These are phyloP conservation scores for Ploceus nigricollis DNA, from an alignment of 2,113 vertebrate species.

Conservation along the genomic window DNA sequence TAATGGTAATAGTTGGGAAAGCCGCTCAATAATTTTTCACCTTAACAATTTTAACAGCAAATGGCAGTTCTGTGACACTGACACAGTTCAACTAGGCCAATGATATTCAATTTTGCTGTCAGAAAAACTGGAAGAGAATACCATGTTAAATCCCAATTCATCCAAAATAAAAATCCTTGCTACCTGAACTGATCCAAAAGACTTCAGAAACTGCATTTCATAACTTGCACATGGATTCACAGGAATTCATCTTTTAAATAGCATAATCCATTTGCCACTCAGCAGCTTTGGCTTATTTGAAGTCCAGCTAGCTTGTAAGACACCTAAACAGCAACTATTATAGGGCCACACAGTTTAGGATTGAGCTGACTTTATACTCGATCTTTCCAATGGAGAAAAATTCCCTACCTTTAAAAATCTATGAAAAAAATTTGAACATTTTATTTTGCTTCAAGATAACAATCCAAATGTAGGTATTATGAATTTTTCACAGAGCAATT, in stretches of 20 bases:
- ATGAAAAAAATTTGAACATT: neutral
- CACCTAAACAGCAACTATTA: neutral
- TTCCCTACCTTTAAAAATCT: neutral
- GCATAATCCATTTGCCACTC: neutral
- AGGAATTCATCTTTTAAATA: neutral
- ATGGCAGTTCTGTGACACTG: neutral
- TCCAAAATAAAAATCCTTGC: neutral
- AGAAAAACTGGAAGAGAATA: neutral
- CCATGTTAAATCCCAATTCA: neutral
- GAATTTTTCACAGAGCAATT: neutral
- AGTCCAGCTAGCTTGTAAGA: neutral
- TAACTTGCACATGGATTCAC: neutral
- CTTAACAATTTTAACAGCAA: constrained; percentile 21
- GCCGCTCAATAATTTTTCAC: neutral
- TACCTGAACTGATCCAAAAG: neutral
- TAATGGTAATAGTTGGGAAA: neutral
- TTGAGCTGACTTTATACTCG: fast-evolving
- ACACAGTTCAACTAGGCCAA: neutral
- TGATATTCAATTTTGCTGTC: neutral
- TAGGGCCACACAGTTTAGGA: neutral
- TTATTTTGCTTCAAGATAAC: neutral
- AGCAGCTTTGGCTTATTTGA: neutral
- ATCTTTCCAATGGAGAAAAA: neutral
- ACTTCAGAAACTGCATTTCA: neutral
- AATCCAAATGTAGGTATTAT: neutral